phyloP scores from a whole-genome alignment of 2,888 invertebrate species.

The Caenorhabditis sp. region DNA sequence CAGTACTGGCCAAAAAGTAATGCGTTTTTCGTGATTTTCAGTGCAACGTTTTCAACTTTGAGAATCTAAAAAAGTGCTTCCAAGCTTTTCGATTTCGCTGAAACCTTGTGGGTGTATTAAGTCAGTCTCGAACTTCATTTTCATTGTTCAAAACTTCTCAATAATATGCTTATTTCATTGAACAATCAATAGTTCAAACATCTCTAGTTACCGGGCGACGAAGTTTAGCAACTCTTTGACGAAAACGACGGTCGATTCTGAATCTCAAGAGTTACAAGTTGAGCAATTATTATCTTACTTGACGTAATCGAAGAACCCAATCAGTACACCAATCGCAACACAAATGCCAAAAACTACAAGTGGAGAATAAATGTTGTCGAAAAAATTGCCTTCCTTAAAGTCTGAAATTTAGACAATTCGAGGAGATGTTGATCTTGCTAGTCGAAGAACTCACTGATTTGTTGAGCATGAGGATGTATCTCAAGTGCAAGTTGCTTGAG shows the following conservation, averaged over 20 bases:
- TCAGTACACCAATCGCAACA: neutral
- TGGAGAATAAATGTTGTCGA: neutral
- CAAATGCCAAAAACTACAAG: neutral
- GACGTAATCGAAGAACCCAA: neutral
- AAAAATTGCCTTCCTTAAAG: neutral
- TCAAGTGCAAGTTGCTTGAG: neutral
- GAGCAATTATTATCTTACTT: neutral
- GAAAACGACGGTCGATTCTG: neutral
- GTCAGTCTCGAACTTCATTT: no score
- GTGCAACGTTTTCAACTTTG: no score
- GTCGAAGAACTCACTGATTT: neutral
- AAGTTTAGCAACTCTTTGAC: neutral
- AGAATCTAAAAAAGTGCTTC: no score
- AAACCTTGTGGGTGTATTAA: no score
- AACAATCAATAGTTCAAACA: neutral
- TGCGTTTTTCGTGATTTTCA: no score
- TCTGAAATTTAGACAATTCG: neutral
- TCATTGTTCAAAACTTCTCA: no score
- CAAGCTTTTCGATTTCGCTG: no score
- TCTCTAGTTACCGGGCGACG: neutral
- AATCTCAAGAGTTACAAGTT: neutral
- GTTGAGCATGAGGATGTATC: neutral
- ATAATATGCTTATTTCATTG: no score
- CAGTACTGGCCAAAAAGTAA: no score
- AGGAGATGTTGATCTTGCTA: neutral